Evolutionary conservation across 2,113 vertebrate species (phyloP).

Genomic region (Apteryx mantelli): DNA sequence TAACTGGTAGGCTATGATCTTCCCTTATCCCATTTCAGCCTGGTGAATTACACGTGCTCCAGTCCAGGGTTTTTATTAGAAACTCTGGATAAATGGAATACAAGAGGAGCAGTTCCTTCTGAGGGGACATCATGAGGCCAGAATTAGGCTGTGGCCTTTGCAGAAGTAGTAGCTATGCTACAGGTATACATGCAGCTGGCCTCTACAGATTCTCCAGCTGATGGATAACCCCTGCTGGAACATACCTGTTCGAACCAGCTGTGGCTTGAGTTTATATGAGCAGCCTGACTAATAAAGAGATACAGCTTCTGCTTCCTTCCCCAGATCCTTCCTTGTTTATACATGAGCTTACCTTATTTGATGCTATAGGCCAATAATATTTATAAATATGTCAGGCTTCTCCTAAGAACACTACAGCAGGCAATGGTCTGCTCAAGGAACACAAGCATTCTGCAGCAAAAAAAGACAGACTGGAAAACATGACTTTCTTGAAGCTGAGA

Average conservation of each 20-base stretch:
- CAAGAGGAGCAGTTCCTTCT: too few relatives aligned
- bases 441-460: background rate
- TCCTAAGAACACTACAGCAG: background rate
- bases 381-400: background rate
- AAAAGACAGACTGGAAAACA: background rate
- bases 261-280: background rate
- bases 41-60: background rate
- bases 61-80: background rate
- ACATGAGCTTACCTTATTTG: background rate
- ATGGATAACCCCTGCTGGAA: background rate
- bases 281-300: background rate
- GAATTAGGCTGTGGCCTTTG: background rate
- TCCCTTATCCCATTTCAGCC: background rate
- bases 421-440: background rate
- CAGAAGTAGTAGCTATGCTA: background rate
- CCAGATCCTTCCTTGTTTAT: background rate
- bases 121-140: background rate
- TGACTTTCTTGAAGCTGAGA: background rate
- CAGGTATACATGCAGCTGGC: background rate
- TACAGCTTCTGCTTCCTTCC: background rate
- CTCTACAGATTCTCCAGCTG: background rate
- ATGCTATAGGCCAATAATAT: background rate
- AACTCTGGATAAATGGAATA: background rate
- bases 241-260: background rate
- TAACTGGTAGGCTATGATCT: background rate